phyloP scores from a whole-genome alignment of 2,113 vertebrate genomes.

The Andinoacara biseriatus region DNA sequence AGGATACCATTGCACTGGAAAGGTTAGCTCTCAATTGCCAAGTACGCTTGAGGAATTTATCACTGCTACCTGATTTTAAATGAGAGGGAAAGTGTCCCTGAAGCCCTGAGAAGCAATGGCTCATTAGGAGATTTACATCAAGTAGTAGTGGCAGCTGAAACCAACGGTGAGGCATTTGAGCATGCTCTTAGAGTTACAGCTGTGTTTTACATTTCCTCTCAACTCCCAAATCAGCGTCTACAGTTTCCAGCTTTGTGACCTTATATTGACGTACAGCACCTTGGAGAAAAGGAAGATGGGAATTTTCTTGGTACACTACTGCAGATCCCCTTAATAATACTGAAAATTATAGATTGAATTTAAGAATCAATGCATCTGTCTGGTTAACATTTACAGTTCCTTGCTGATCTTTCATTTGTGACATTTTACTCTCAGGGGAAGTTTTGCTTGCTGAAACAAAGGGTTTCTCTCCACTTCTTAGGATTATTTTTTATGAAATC shows the following conservation, averaged over 20 bases:
- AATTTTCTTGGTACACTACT: not conserved
- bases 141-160: conserved; percentile 17
- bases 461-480: not conserved
- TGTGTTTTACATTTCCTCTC: conserved; percentile 70
- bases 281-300: conserved; percentile 28
- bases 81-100: not conserved
- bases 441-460: not conserved
- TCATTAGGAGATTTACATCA: conserved; percentile 18
- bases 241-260: conserved; percentile 43
- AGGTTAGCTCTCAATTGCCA: conserved; percentile 79
- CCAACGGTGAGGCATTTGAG: conserved; percentile 19
- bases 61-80: conserved; percentile 1
- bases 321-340: conserved; percentile 9
- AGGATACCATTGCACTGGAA: conserved; percentile 81
- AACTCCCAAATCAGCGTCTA: conserved; percentile 44
- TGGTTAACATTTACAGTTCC: not conserved
- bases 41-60: not conserved
- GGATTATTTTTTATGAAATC: not conserved
- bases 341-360: not conserved
- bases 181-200: conserved; percentile 43
- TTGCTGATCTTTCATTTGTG: not conserved
- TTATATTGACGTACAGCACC: conserved; percentile 42
- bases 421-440: not conserved
- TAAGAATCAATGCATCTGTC: not conserved
- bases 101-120: not conserved